phyloP scores from a whole-genome alignment of 2,797 vertebrate species.

The Syndactyla subalaris region DNA sequence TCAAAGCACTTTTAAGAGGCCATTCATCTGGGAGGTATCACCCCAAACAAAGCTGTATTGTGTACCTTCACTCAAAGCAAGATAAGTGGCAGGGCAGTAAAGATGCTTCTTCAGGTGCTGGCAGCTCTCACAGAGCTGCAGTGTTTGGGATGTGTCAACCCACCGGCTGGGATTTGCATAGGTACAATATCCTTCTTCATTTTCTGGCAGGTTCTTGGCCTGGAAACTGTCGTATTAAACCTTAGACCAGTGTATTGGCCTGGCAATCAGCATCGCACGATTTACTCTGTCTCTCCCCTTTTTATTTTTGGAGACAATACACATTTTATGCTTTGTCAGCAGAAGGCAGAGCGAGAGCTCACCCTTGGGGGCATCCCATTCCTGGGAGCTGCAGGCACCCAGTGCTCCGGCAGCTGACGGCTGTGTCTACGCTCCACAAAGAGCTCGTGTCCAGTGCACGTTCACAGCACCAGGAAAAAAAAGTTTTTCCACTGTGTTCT shows the following conservation, averaged over 20 bases:
- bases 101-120: conserved; percentile 38
- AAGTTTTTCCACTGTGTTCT: not conserved
- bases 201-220: conserved; percentile 45
- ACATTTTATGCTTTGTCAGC: conserved; percentile 31
- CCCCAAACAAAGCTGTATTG: conserved; percentile 12
- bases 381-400: not conserved
- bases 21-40: not conserved
- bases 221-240: conserved; percentile 33
- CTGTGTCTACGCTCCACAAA: not conserved
- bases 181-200: conserved; percentile 27
- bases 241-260: not conserved
- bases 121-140: not conserved
- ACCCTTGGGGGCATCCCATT: not conserved
- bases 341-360: not conserved
- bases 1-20: conserved; percentile 19
- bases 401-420: fast-evolving
- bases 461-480: not conserved
- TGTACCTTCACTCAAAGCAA: not conserved
- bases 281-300: conserved; percentile 30
- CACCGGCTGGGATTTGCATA: conserved; percentile 2
- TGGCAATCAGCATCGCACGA: not conserved
- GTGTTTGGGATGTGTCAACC: conserved; percentile 21
- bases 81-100: not conserved
- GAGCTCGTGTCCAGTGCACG: not conserved
- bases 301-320: not conserved